Base-by-base conservation (phyloP, 2,113 vertebrate species). In the Thymallus thymallus region DNA sequence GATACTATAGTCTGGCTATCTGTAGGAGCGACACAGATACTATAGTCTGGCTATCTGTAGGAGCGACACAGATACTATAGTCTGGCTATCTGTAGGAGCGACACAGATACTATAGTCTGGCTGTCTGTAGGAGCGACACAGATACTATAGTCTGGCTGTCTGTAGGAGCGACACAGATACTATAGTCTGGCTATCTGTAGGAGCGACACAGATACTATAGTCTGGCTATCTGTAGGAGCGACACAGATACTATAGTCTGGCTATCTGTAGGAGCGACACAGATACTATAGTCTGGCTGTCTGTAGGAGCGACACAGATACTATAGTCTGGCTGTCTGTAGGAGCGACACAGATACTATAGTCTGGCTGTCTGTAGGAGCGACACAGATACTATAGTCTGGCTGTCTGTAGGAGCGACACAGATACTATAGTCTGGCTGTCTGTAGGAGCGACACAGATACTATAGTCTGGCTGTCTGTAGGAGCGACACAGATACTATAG, bases 221-320 rank as follows among this genome's bases (percentile, higher is more conserved):
- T n/a, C n/a, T n/a, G n/a, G n/a, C n/a, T n/a, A n/a, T n/a, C n/a
- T n/a, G n/a, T n/a, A n/a, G n/a, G n/a, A n/a, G n/a, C n/a, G n/a
- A n/a, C n/a, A n/a, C n/a, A n/a, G n/a, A n/a, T n/a, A n/a, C n/a
- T n/a, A n/a, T n/a, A n/a, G n/a, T n/a, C n/a, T 96, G 85, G 95
- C 95, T 75, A 99, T 91, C 97, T 99, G 89, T 67, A 74, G 66
- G 64, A 76, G 84, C 29, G 9, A 81, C 22, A 66, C 22, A 62
- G 7, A 30, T 29, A 72, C 20, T 73, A 30, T 60, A n/a, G 48
- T 55, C 14, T 16, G 4, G 6, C 55, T 5, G 4, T 56, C 14
- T 56, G 55, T 56, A 56, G 20, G 20, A n/a, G 1, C 1, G 20
- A 20, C 3, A 56, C 20, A 2, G 2, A 20, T 4, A 56, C 16